Evolutionary conservation across 2,888 invertebrate genomes (phyloP).

Genomic region (Agonopterix subpropinquella): DNA sequence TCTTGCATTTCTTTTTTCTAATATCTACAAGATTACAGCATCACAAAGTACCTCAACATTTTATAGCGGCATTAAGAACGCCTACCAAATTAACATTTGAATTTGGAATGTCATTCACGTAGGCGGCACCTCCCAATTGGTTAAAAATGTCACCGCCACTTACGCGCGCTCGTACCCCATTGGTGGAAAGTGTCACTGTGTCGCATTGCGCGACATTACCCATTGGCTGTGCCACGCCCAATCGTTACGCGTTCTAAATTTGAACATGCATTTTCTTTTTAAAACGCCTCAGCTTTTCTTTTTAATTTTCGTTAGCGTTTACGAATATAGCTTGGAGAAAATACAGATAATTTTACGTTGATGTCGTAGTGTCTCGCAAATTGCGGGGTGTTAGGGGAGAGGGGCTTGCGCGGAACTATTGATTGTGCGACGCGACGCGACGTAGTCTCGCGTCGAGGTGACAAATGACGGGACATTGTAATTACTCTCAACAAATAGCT

Average conservation of each 20-base stretch:
- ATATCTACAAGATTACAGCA: no score
- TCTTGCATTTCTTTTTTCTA: no score
- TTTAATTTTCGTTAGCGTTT: not conserved
- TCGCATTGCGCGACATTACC: slow-evolving; percentile 60
- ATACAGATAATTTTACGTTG: not conserved
- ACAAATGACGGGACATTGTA: slow-evolving; percentile 8
- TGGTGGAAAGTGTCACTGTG: slow-evolving; percentile 69
- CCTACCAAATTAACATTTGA: slow-evolving; percentile 1
- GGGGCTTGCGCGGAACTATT: slow-evolving; percentile 58
- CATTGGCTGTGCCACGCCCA: slow-evolving; percentile 61
- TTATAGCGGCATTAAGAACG: not conserved
- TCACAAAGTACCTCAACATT: no score
- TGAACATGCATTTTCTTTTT: slow-evolving; percentile 18
- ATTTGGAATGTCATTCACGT: slow-evolving; percentile 15
- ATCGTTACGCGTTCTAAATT: slow-evolving; percentile 23
- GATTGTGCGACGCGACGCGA: slow-evolving; percentile 28
- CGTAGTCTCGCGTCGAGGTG: slow-evolving; percentile 7
- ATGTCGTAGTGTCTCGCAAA: slow-evolving; percentile 26
- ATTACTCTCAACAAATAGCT: not conserved
- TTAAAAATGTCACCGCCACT: slow-evolving; percentile 60
- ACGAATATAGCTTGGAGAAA: slow-evolving; percentile 1
- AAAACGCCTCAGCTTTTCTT: not conserved
- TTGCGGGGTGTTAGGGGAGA: slow-evolving; percentile 14
- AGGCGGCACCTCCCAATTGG: slow-evolving; percentile 48
- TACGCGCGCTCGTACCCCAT: slow-evolving; percentile 35